These are phyloP conservation scores for Pasiphila rectangulata DNA, from an alignment of 2,888 invertebrate genomes.

Conservation along the genomic window DNA sequence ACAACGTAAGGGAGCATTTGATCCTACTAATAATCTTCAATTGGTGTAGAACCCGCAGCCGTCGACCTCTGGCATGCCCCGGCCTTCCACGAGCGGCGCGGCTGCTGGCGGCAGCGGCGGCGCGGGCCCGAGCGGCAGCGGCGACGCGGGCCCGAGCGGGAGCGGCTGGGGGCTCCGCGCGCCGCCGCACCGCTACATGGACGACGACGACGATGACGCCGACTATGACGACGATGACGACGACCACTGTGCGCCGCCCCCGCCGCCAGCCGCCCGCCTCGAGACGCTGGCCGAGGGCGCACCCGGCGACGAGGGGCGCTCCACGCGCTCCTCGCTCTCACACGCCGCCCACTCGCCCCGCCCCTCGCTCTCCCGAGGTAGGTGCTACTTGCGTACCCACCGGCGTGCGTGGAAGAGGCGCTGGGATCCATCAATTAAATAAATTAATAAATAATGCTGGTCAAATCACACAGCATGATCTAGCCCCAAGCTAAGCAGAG, in stretches of 20 bases:
- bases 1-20: too few species aligned
- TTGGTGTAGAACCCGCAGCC: slow-evolving; percentile 64
- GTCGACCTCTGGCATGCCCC: slow-evolving; percentile 53
- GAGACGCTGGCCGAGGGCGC: slow-evolving; percentile 64
- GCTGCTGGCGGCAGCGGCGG: slow-evolving; percentile 1
- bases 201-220: slow-evolving; percentile 23
- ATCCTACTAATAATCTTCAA: too few species aligned
- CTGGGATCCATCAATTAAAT: too few species aligned
- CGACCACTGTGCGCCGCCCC: slow-evolving; percentile 9
- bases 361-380: slow-evolving; percentile 12
- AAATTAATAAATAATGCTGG: too few species aligned
- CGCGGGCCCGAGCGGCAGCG: not conserved
- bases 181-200: slow-evolving; percentile 21
- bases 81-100: slow-evolving; percentile 6
- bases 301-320: slow-evolving; percentile 58
- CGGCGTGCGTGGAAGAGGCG: too few species aligned
- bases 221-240: slow-evolving; percentile 23
- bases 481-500: too few species aligned
- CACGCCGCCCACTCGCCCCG: not conserved
- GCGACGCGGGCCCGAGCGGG: slow-evolving; percentile 5
- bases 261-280: slow-evolving; percentile 41
- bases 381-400: too few species aligned
- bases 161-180: slow-evolving; percentile 7
- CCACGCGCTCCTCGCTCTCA: slow-evolving; percentile 47
- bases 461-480: too few species aligned